Evolutionary conservation across 30 jellyfish, hydroid and myxozoan genomes (phyloP).

Genomic region (Chironex yamaguchii): DNA sequence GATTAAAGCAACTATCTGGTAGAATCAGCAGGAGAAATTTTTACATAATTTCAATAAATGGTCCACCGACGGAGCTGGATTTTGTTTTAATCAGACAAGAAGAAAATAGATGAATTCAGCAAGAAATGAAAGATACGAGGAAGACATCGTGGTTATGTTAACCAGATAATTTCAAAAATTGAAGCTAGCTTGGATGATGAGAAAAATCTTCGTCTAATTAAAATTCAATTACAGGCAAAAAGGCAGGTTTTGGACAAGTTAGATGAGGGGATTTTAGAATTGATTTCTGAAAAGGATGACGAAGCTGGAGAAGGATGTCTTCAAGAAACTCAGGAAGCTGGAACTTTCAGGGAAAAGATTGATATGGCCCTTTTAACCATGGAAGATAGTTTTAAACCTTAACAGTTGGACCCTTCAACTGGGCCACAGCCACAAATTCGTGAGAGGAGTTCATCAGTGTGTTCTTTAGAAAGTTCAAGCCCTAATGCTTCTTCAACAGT

Average conservation of each 20-base stretch:
- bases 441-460: too few relatives aligned
- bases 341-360: background rate
- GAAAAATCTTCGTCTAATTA: background rate
- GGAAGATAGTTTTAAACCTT: slow-evolving; percentile 5
- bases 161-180: background rate
- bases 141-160: background rate
- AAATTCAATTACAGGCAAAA: background rate
- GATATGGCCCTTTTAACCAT: background rate
- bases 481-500: background rate
- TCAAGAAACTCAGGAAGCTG: background rate
- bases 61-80: too few relatives aligned
- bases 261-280: background rate
- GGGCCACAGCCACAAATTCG: too few relatives aligned
- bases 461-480: background rate
- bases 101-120: background rate
- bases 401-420: too few relatives aligned
- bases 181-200: background rate
- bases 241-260: background rate
- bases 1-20: too few relatives aligned
- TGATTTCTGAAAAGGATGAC: background rate
- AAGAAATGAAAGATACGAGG: background rate
- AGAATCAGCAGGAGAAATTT: too few relatives aligned
- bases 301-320: background rate
- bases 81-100: too few relatives aligned
- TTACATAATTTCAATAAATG: too few relatives aligned